Evolutionary conservation across 2,888 invertebrate genomes (phyloP).

Genomic region (Pandemis corylana): DNA sequence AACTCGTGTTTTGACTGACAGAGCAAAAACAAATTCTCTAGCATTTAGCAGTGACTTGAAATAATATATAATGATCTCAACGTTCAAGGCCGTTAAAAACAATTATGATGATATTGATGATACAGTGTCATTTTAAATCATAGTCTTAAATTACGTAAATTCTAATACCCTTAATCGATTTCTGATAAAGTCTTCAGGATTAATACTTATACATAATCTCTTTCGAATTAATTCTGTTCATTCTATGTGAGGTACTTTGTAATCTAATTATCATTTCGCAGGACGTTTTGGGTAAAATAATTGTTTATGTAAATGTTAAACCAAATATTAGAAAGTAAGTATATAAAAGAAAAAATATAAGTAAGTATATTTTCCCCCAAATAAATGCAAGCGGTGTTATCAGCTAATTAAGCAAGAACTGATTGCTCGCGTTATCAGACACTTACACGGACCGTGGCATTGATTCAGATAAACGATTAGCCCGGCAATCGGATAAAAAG

Average conservation of each 20-base stretch:
- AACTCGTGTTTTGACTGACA: not conserved
- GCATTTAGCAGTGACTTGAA: not conserved
- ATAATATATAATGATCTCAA: not conserved
- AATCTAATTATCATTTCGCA: no score
- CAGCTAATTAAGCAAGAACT: not conserved
- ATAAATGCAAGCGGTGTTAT: not conserved
- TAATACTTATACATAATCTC: no score
- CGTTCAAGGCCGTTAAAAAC: not conserved
- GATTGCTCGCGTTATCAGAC: not conserved
- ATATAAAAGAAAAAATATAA: no score
- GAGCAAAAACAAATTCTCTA: not conserved
- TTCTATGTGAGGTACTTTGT: no score
- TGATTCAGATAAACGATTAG: not conserved
- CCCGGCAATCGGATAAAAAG: constrained; percentile 10
- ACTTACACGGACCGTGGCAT: not conserved
- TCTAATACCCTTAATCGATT: no score
- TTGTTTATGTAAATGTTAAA: not conserved
- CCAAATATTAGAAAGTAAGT: not conserved
- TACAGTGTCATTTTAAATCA: not conserved
- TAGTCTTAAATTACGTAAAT: no score
- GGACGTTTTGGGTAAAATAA: no score
- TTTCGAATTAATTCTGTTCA: no score
- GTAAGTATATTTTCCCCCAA: not conserved
- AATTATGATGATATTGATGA: not conserved
- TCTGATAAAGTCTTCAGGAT: no score